A percentile compares a stretch with the other conserved stretches of the same genome.
Evolutionary conservation across 2,888 invertebrate genomes (phyloP).

Genomic region (Odontothrips loti): DNA sequence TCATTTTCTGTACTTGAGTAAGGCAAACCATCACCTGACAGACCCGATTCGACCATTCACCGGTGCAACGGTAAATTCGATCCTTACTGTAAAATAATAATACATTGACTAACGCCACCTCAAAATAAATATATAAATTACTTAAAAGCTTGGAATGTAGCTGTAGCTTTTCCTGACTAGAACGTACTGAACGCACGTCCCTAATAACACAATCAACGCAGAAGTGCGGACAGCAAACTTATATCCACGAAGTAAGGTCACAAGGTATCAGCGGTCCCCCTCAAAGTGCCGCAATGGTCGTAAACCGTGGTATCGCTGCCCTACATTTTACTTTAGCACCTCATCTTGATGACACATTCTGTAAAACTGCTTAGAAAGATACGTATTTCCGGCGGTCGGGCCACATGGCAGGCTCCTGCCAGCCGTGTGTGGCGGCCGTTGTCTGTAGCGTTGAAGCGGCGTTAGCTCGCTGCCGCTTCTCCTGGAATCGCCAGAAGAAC

Average conservation of each 20-base stretch:
- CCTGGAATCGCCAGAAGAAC: conserved; percentile 9
- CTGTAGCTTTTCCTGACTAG: neutral
- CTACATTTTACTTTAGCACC: neutral
- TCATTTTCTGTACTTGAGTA: too few species aligned
- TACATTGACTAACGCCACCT: too few species aligned
- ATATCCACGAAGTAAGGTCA: neutral
- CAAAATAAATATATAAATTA: neutral
- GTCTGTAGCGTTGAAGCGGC: neutral
- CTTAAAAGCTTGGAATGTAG: neutral
- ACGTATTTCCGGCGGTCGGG: conserved; percentile 4
- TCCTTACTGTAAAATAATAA: too few species aligned
- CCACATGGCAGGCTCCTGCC: neutral
- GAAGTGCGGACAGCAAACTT: neutral
- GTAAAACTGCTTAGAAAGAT: neutral
- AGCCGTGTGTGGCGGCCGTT: neutral
- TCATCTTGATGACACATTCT: neutral
- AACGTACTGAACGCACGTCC: neutral
- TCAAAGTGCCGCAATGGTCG: neutral
- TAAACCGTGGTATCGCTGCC: neutral
- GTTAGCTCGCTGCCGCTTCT: neutral
- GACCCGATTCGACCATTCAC: too few species aligned
- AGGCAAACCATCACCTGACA: too few species aligned
- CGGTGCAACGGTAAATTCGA: too few species aligned
- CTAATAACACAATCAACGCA: neutral
- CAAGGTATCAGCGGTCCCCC: too few species aligned